Conservation (phyloP, 2,113 vertebrate species). For the Alethe castanea region DNA sequence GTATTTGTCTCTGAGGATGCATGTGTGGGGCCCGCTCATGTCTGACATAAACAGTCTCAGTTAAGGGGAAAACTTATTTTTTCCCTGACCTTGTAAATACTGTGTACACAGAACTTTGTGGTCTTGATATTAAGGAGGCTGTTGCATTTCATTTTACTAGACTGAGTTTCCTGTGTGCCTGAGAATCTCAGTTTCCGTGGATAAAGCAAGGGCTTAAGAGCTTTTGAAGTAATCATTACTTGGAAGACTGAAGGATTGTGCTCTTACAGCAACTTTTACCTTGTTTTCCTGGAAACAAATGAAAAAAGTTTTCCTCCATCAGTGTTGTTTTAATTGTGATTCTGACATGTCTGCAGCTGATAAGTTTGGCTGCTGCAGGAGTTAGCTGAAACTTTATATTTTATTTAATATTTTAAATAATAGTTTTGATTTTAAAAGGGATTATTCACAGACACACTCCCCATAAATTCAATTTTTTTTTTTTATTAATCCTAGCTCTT, state of each 20-base stretch:
- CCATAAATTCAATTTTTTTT: fast-evolving
- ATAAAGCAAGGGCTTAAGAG: constrained; percentile 21
- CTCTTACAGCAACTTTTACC: neutral
- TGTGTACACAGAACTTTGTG: neutral
- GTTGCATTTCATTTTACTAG: constrained; percentile 1
- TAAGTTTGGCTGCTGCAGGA: neutral
- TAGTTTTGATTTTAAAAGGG: neutral
- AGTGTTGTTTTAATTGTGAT: neutral
- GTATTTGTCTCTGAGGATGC: neutral
- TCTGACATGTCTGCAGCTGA: neutral
- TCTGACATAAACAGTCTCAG: neutral
- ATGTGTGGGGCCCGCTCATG: neutral
- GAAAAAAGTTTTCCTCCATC: neutral
- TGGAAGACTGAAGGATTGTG: neutral
- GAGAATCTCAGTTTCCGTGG: neutral
- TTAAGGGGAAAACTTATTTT: neutral
- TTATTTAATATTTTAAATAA: neutral
- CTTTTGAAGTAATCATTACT: constrained; percentile 11
- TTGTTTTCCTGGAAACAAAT: neutral
- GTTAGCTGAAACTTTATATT: neutral
- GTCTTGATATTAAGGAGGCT: neutral
- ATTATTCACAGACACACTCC: neutral
- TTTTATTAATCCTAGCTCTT: neutral
- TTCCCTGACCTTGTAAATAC: neutral
- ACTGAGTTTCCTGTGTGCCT: neutral